Evolutionary conservation across 2,113 vertebrate genomes (phyloP).

Genomic region (Lucifuga dentata): DNA sequence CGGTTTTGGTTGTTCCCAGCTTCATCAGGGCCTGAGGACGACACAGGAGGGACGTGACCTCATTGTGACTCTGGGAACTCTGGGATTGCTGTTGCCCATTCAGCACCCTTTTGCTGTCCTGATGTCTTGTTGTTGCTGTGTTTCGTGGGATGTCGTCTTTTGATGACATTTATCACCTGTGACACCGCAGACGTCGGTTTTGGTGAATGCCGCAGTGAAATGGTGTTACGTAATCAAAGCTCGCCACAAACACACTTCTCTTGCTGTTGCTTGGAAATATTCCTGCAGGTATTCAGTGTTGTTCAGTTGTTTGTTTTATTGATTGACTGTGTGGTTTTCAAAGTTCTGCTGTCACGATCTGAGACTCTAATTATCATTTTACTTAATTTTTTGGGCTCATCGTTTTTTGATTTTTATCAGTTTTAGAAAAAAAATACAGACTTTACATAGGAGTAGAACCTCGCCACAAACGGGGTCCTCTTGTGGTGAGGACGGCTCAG

Average conservation of each 20-base stretch:
- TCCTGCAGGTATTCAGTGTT: constrained; percentile 1
- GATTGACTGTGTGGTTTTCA: constrained; percentile 3
- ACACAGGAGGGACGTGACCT: constrained; percentile 57
- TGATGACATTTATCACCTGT: not conserved
- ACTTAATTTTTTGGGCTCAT: not conserved
- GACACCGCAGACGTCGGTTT: constrained; percentile 13
- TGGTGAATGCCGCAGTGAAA: constrained; percentile 14
- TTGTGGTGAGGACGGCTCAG: too few relatives aligned
- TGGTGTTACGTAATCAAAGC: too few relatives aligned
- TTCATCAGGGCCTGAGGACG: constrained; percentile 77
- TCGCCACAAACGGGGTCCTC: too few relatives aligned
- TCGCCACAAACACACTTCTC: constrained; percentile 6
- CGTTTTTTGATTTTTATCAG: too few relatives aligned
- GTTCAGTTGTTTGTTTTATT: not conserved
- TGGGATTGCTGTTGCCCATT: constrained; percentile 35
- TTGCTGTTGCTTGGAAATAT: too few relatives aligned
- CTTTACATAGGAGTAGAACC: not conserved
- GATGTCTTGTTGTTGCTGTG: constrained; percentile 45
- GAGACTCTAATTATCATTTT: not conserved
- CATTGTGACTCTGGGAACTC: constrained; percentile 13
- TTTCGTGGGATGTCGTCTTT: not conserved
- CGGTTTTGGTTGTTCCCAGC: constrained; percentile 79
- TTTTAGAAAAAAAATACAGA: too few relatives aligned
- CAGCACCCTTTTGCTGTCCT: constrained; percentile 33
- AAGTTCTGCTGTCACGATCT: constrained; percentile 3